Base-by-base conservation (phyloP, 2,888 invertebrate genomes). In the Ypsolopha scabrella region DNA sequence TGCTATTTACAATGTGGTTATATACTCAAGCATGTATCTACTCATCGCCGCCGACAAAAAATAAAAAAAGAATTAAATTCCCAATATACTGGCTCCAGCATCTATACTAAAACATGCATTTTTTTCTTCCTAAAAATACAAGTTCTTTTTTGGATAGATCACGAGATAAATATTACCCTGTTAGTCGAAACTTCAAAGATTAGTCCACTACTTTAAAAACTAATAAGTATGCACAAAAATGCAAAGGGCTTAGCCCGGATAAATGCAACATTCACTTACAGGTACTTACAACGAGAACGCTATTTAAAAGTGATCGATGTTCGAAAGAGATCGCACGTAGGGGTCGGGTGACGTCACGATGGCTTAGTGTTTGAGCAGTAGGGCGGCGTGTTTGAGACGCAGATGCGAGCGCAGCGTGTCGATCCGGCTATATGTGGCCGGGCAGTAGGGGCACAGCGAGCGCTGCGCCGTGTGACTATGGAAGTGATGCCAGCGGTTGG, bases 401-500 rank as follows among this genome's bases (percentile, higher is more conserved):
- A 94, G 89, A 74, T 95, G 95, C 51, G 92, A 90, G 71, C 94
- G 91, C 71, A 95, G 87, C 50, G 95, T 94, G 86, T 95, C 95
- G 77, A 94, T 94, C 76, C 95, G 90, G 87, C 94, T 94, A 88
- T 95, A 95, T 56, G 94, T 93, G 66, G 94, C 93, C 59, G 93
- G 92, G 87, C 95, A 95, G 81, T 93, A 93, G 56, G 93, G 94
- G 82, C 95, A 95, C 68, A 90, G 89, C 61, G 92, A 93, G 65
- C 94, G 89, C 80, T 92, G 92, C 60, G 93, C 90, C 55, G 92
- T 93, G 83, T 94, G 94, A 65, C 92, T 93, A 82, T 94, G 94
- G 88, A 90, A 94, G 86, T 94, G 94, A 80, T 94, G 94, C 94
- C 94, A 94, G 81, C 94, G 89, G 87, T 94, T 94, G 76, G 94